Percentiles rank a stretch among this genome's conserved stretches.
phyloP scores from a whole-genome alignment of 35 echinoderm and acorn worm genomes.

The Ophiothrix spiculata region DNA sequence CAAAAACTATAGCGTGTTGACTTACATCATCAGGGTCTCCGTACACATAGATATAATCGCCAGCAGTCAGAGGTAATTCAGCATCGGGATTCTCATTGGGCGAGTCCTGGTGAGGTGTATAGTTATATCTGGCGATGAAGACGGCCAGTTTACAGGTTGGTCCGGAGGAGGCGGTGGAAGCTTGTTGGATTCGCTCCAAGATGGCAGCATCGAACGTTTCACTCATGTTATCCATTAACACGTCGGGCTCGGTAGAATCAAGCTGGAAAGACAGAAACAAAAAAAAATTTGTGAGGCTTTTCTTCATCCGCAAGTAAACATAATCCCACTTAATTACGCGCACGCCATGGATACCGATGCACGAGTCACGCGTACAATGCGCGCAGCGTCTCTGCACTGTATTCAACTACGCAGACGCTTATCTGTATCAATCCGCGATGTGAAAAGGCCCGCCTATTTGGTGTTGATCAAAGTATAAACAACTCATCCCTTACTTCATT shows the following conservation, averaged over 20 bases:
- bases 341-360: too few species aligned
- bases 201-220: constrained; percentile 86
- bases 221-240: constrained; percentile 79
- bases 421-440: too few species aligned
- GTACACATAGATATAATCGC: constrained; percentile 98
- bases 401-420: too few species aligned
- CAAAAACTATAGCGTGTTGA: too few species aligned
- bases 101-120: constrained; percentile 77
- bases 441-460: too few species aligned
- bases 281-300: too few species aligned
- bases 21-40: constrained; percentile 94
- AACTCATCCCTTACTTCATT: neutral
- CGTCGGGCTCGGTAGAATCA: constrained; percentile 70
- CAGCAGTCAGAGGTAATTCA: constrained; percentile 88
- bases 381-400: too few species aligned
- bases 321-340: too few species aligned
- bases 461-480: too few species aligned
- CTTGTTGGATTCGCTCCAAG: constrained; percentile 58
- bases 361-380: too few species aligned
- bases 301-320: too few species aligned
- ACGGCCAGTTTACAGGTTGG: constrained; percentile 92
- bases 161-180: constrained; percentile 49
- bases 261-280: constrained; percentile 32
- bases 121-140: constrained; percentile 96
- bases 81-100: constrained; percentile 92